A percentile compares a stretch with the other conserved stretches of the same genome.
phyloP scores from a whole-genome alignment of 2,113 vertebrate species.

The Dissostichus mawsoni region DNA sequence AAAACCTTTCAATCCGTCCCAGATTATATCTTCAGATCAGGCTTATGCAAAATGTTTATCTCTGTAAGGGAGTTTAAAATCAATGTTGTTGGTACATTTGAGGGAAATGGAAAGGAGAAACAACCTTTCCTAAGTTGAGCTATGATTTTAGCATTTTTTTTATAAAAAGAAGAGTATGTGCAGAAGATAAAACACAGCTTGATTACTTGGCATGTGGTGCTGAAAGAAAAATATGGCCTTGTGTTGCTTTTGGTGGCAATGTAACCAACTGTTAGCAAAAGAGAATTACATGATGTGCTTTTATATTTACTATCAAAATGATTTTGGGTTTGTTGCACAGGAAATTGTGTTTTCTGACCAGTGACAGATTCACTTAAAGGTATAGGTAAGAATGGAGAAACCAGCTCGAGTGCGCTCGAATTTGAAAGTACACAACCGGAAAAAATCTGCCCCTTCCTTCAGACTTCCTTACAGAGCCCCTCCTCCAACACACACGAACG shows the following conservation, averaged over 20 bases:
- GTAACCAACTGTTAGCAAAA: neutral
- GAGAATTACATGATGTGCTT: rapidly evolving
- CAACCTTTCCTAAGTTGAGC: neutral
- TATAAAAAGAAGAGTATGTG: neutral
- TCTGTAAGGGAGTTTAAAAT: neutral
- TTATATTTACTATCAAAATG: neutral
- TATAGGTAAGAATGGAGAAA: too few species aligned
- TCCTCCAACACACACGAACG: too few species aligned
- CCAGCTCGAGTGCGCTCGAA: too few species aligned
- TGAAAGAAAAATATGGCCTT: neutral
- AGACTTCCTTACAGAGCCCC: too few species aligned
- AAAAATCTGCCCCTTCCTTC: too few species aligned
- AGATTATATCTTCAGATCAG: neutral
- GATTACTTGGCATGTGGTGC: neutral
- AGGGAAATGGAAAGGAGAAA: neutral
- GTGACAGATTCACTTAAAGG: too few species aligned
- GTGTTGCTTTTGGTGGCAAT: neutral
- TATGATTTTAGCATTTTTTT: neutral
- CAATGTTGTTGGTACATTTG: neutral
- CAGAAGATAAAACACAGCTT: neutral
- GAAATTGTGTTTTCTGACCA: too few species aligned
- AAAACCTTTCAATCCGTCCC: neutral
- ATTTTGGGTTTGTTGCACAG: neutral
- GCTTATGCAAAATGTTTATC: neutral
- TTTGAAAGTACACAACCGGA: too few species aligned